Base-by-base conservation (phyloP, 2,888 invertebrate species). In the Sphinx pinastri region DNA sequence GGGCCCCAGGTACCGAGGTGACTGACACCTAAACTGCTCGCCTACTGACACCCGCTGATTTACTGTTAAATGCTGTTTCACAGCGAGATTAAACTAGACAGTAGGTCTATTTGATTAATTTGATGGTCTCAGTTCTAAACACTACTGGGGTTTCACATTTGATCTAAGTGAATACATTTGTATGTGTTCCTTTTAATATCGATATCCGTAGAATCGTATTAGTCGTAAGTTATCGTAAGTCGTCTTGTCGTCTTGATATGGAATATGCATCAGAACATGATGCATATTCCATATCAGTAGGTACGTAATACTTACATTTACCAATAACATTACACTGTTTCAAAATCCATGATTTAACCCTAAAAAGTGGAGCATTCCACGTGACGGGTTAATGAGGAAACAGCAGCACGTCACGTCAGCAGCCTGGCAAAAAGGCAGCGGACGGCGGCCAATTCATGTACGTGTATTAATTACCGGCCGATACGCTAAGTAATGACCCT, bases 401-500 rank as follows among this genome's bases (percentile, higher is more conserved):
- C 16, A 54, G 69, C 45, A 19, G 45, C 51, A 52, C 67, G 52
- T 67, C 51, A 67, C 19, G 49, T 51, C 57, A 51, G 58, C 19
- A 25, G 14, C 45, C 74, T 75, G 77, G 81, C 83, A 81, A 82
- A 84, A 84, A 85, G 84, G 85, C 83, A 79, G 73, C 71, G 70
- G 55, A 3, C 70, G 71, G 69, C 73, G 72, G 73, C 76, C 47
- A 49, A 63, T 63, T 19, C 63, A 63, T 74, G 80, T 75, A 74
- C 79, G 79, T 79, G 84, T 90, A 92, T 93, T 93, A 92, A 93
- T 93, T 91, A 90, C 91, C 77, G 83, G 80, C 80, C 85, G 89
- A 90, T 90, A 87, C 87, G 85, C 88, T 92, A 92, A 93, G 93
- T 93, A 93, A 93, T 92, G 93, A 92, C 93, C 93, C 92, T 92